Base-by-base conservation (phyloP, 2,888 invertebrate species). In the Xestia xanthographa region DNA sequence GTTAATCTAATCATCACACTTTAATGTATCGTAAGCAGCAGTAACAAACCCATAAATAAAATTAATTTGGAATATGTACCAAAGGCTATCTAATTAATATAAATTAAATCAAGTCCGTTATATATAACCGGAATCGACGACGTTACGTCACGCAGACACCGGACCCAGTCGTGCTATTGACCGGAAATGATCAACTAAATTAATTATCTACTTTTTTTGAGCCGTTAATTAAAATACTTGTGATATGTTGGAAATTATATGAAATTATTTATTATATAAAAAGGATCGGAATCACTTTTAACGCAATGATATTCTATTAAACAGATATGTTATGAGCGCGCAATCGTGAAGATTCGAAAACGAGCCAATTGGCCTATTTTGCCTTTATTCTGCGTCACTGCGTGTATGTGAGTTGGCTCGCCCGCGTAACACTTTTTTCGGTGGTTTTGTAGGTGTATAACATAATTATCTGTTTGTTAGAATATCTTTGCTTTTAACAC, bases 101-200 rank as follows among this genome's bases (percentile, higher is more conserved):
- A 68, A 84, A 85, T 77, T 71, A 72, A 84, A 75, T 80, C 69
- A 78, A 67, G 41, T 60, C 67, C 56, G 65, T 72, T 62, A 63
- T 56, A 65, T 48, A 75, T 69, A 79, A 80, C 71, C 75, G 66
- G 72, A 71, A 69, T 80, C 62, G 53, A 72, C 65, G 45, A 63
- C 22, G 69, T 87, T 86, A 79, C 79, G 77, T 83, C 79, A 87
- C 63, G 29, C 43, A 67, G 70, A 73, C 67, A 73, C 65, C 53
- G 66, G 48, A 68, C 69, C 76, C 50, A 81, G 75, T 74, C 70
- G 75, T 66, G 79, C 75, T 77, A 87, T 88, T 90, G 87, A 86
- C 84, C 90, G 91, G 91, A 91, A 91, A 87, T 88, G 74, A 80
- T 79, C 65, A 75, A 77, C 72, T 43, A 82, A 86, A 83, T 84